Base-by-base conservation (phyloP, 2,797 vertebrate species). In the Myiotriccus ornatus region DNA sequence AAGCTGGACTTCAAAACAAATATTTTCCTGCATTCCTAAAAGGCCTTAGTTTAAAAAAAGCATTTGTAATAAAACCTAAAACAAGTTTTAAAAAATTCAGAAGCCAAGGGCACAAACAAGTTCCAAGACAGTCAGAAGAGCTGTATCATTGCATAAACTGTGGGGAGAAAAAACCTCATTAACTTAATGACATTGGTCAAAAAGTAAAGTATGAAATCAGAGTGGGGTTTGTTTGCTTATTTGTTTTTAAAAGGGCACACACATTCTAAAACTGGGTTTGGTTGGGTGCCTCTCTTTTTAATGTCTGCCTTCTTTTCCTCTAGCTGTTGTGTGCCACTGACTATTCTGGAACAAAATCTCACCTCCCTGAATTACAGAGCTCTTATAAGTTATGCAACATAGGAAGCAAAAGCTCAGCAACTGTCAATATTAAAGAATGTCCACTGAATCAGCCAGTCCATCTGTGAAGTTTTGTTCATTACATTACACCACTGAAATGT, bases 21-120 rank as follows among this genome's bases (percentile, higher is more conserved):
- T 96, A 96, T 97, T 96, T 95, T 97, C 92, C 86, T 87, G 91
- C 95, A 97, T 97, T 97, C 93, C 95, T 97, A 87, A 96, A 95
- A 91, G 95, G 93, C 96, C 86, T 97, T 82, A 77, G 56, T 96
- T 95, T 95, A 49, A 91, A 89, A 92, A 94, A 94, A 82, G 84
- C 81, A 84, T 94, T 95, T 94, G 68, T 94, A 95, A 97, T 95
- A 97, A 96, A 95, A 96, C 21, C 80, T 96, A 91, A 96, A 92
- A 94, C 91, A 96, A 95, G 85, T 88, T 94, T 92, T 74, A 53
- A 94, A 90, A 96, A 84, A 37, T 96, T 93, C 67, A 94, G 86
- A 91, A 96, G 78, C 93, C 93, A 90, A 92, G 57, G 93, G 71
- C 64, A 88, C 70, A 89, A 92, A 90, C 27, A 93, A 92, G 69